These are phyloP conservation scores for Blastomussa wellsi DNA, from an alignment of 92 coral and sea anemone genomes.

Conservation along the genomic window DNA sequence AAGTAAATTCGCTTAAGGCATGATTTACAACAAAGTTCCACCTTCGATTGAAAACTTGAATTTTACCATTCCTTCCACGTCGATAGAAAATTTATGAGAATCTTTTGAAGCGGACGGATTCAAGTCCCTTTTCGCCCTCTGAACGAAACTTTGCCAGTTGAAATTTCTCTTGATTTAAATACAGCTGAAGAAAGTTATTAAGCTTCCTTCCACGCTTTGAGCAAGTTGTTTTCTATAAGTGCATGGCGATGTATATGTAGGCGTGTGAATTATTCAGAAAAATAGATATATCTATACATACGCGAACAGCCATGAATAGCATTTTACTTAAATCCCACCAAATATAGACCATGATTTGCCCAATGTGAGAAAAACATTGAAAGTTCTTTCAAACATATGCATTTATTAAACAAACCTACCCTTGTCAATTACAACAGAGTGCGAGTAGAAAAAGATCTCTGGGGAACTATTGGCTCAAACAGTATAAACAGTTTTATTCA, in stretches of 20 bases:
- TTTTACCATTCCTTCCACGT: not conserved
- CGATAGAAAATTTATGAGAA: not conserved
- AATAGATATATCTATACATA: not conserved
- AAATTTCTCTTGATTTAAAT: not conserved
- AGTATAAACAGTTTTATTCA: not conserved
- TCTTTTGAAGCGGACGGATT: not conserved
- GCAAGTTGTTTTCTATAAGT: not conserved
- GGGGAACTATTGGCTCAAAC: constrained; percentile 1
- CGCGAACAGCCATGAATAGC: not conserved
- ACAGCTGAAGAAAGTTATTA: not conserved
- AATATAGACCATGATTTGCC: constrained; percentile 10
- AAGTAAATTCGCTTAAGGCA: not conserved
- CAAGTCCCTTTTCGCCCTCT: not conserved
- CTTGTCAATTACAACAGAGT: constrained; percentile 4
- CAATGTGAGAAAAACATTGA: not conserved
- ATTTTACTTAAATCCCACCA: not conserved
- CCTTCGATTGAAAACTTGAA: not conserved
- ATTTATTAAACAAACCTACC: not conserved
- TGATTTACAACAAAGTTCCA: not conserved
- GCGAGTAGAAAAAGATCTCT: not conserved
- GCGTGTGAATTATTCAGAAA: not conserved
- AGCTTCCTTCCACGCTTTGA: not conserved
- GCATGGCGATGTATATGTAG: not conserved
- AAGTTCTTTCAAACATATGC: not conserved
- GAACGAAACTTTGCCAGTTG: not conserved